Conservation (phyloP, 2,797 vertebrate species). For the Clarias platycephalus region DNA sequence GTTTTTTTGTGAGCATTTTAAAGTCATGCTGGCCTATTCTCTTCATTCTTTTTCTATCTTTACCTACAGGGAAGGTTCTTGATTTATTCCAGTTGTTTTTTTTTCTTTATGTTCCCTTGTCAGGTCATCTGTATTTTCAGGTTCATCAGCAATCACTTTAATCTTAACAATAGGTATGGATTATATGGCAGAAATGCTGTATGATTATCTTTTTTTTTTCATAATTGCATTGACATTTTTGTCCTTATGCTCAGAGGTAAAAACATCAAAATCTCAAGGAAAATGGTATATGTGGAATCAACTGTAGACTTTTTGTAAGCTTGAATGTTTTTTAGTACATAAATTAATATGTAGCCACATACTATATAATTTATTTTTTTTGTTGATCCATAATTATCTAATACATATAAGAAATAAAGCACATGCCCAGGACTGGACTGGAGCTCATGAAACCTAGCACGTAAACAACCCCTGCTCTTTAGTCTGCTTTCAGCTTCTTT, state of each 20-base stretch:
- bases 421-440: neutral
- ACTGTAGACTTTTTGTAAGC: neutral
- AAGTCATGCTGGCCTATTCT: neutral
- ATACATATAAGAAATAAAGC: neutral
- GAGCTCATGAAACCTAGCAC: neutral
- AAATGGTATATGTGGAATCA: neutral
- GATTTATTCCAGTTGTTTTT: neutral
- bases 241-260: neutral
- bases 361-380: neutral
- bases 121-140: neutral
- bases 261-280: neutral
- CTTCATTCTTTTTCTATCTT: too few species aligned
- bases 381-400: neutral
- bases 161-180: neutral
- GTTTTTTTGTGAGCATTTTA: neutral
- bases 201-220: neutral
- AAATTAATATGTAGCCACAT: neutral
- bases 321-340: neutral
- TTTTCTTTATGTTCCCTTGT: neutral
- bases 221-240: neutral
- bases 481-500: neutral
- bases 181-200: neutral
- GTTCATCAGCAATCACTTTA: neutral
- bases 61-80: neutral
- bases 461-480: neutral